Base-by-base conservation (phyloP, 2,797 vertebrate species). In the Synanceia verrucosa region DNA sequence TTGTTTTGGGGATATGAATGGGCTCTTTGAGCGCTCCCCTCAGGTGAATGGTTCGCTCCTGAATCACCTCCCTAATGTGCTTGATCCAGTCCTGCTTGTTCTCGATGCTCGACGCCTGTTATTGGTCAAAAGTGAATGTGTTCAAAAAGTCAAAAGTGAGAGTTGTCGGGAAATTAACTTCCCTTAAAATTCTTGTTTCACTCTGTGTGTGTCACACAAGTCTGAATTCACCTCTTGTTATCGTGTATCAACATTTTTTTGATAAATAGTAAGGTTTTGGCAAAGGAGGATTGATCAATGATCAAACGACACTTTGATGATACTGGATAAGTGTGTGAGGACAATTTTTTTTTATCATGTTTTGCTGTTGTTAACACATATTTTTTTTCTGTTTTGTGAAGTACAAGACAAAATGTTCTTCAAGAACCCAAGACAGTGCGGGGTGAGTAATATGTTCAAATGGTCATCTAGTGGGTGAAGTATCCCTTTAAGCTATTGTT, bases 21-120 rank as follows among this genome's bases (percentile, higher is more conserved):
- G 98, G 98, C 84, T 99, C 97, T 83, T 99, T 99, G 48, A 99
- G 93, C 5, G 98, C 98, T 50, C 98, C 98, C 83, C 97, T 97
- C 83, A 99, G 93, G 91, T 99, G 98, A 78, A 99, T 95, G 9
- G 97, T 99, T 66, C 97, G 95, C 86, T 99, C 98, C 92, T 99
- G 98, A 75, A 99, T 99, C 65, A 99, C 98, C 83, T 99, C 98
- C 41, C 98, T 94, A 91, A 99, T 98, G 92, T 98, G 98, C 81
- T 99, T 99, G 88, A 99, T 99, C 98, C 98, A 99, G 92, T 99
- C 98, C 91, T 99, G 98, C 89, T 99, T 99, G 93, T 99, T 99
- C 86, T 99, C 98, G 64, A 99, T 98, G 88, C 96, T 98, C 58
- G 97, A 99, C 1, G 97, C 97, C 98, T 99, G 89, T 72, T 71